These are phyloP conservation scores for Aphrophora alni DNA, from an alignment of 2,888 invertebrate genomes.

Conservation along the genomic window DNA sequence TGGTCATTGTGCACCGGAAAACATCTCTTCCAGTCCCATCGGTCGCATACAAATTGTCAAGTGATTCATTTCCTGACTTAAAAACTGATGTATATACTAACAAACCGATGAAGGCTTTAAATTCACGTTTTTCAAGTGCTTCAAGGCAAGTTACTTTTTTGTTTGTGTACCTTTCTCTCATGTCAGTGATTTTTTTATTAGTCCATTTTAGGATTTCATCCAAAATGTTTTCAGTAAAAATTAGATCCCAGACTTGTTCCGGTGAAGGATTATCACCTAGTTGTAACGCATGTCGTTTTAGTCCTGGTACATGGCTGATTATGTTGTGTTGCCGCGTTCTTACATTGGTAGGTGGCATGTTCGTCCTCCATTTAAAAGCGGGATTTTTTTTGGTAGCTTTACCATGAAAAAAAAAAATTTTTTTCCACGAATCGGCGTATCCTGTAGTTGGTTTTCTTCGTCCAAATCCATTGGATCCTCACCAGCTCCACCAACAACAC, in stretches of 20 bases:
- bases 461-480: too few relatives aligned
- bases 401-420: slow-evolving; percentile 7
- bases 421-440: neutral
- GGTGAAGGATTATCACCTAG: slow-evolving; percentile 15
- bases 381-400: neutral
- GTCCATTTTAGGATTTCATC: slow-evolving; percentile 21
- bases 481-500: too few relatives aligned
- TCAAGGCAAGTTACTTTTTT: neutral
- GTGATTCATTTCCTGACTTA: slow-evolving; percentile 13
- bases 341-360: neutral
- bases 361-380: slow-evolving; percentile 16
- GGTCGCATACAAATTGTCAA: neutral
- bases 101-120: slow-evolving; percentile 28
- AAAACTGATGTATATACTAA: slow-evolving; percentile 15
- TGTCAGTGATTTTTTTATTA: neutral
- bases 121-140: neutral
- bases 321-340: slow-evolving; percentile 14
- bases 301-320: neutral
- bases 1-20: neutral
- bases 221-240: slow-evolving; percentile 14
- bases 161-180: too few relatives aligned
- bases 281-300: neutral
- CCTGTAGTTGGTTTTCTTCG: neutral
- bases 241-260: neutral
- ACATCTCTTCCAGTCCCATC: neutral